Base-by-base conservation (phyloP, 2,888 invertebrate genomes). In the Rhagonycha lutea region DNA sequence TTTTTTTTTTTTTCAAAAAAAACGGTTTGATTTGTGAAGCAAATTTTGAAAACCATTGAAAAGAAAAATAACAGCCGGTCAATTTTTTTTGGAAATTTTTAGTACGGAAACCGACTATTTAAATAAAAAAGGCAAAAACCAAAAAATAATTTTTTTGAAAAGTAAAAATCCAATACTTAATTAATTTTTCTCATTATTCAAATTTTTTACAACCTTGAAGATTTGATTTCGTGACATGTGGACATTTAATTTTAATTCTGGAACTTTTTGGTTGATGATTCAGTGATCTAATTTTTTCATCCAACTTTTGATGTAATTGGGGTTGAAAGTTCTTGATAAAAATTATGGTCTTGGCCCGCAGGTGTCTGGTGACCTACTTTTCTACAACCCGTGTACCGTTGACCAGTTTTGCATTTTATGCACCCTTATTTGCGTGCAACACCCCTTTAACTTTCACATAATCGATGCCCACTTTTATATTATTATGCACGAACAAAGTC, bases 371-470 rank as follows among this genome's bases (percentile, higher is more conserved):
- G 73, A 76, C 76, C 76, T 70, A 76, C 62, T 70, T 76, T 69
- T 26, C 29, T 72, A 61, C 14, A 67, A 68, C 73, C 76, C 73
- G 68, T 62, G 14, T 63, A 71, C 76, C 70, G 26, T 73, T 73
- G 73, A 73, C 73, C 76, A 73, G 68, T 65, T 76, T 76, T 76
- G 73, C 76, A 76, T 70, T 67, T 69, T 61, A 72, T 72, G 73
- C 73, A 73, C 70, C 70, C 63, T 62, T 76, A 69, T 72, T 81
- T 69, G 83, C 82, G 83, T 83, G 83, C 79, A 74, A 79, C 72
- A 78, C 80, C 79, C 72, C 76, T 80, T 81, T 79, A 77, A 82
- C 83, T 82, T 82, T 82, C 82, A 78, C 79, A 80, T 78, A 79
- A 80, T 80, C 81, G 80, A 82, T 81, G 81, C 81, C 69, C 78